A percentile compares a stretch with the other conserved stretches of the same genome.
Evolutionary conservation across 2,888 invertebrate species (phyloP).

Genomic region (Polydrusus tereticollis): DNA sequence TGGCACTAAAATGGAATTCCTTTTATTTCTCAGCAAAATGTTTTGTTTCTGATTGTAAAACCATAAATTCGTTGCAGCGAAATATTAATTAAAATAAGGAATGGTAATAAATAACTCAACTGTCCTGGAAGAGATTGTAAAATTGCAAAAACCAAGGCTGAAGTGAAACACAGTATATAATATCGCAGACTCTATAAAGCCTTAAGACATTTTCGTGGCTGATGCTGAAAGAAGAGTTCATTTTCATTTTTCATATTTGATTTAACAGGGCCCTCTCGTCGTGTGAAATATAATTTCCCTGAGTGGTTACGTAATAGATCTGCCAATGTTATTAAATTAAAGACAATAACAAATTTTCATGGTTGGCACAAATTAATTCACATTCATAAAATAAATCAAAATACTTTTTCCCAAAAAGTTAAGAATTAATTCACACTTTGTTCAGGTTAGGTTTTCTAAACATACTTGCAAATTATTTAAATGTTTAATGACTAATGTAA

Average conservation of each 20-base stretch:
- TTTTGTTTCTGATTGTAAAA: neutral
- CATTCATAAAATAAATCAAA: no score
- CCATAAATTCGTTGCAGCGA: neutral
- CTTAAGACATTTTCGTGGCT: neutral
- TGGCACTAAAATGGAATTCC: no score
- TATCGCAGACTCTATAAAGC: neutral
- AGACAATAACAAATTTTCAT: no score
- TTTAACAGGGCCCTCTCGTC: neutral
- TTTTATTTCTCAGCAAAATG: neutral
- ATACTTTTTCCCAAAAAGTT: no score
- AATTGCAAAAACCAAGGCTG: neutral
- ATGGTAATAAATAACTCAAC: constrained; percentile 14
- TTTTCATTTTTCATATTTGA: neutral
- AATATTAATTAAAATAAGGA: constrained; percentile 23
- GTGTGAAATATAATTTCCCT: no score
- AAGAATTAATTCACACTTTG: no score
- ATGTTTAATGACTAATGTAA: no score
- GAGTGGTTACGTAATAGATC: no score
- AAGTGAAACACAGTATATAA: neutral
- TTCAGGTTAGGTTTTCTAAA: no score
- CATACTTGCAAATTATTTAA: no score
- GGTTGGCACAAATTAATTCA: no score
- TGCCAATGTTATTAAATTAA: no score
- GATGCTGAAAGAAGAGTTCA: neutral
- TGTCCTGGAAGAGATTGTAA: constrained; percentile 4